Evolutionary conservation across 2,797 vertebrate species (phyloP), one percentile per base, ranked within the genome.

Genomic region (Odontamblyopus rebecca): DNA sequence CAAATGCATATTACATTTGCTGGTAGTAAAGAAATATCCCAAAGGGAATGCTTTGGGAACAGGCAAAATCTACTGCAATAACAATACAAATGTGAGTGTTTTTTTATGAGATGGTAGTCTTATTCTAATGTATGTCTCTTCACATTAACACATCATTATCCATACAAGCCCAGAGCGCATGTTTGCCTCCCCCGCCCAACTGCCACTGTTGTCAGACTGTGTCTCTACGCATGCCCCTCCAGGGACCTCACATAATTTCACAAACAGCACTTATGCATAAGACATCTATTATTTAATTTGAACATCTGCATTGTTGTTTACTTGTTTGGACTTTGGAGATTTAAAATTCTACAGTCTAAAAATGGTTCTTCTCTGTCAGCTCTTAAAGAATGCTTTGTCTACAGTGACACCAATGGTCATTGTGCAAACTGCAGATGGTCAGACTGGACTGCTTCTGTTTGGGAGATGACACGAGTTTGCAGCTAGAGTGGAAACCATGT

Each of bases 301-400:
- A 85, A 76, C 83, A 86, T 81, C 82, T 86, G 78, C 76, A 73
- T 80, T 80, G 69, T 77, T 82, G 74, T 73, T 81, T 84, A 75
- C 73, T 71, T 61, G 60, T 53, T 73, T 75, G 71, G 16, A 69
- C 27, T 62, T 63, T 68, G 38, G 26, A 66, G 30, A 57, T 69
- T 78, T 38, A 72, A 76, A 75, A 67, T 19, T 60, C 60, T 18
- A 72, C 50, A 64, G n/a, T 30, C 19, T 41, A 26, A 68, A 79
- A 65, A 56, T 32, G 9, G 38, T 44, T 64, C 23, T 35, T 72
- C 68, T 61, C 13, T 29, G 9, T 27, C 23, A 26, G 54, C 4
- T 56, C 13, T 26, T 0, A 2, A 44, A 5, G 23, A 48, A 51
- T 11, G 50, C 65, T 32, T 67, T 32, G 65, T 67, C 29, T 32